These are phyloP conservation scores for Galeruca laticollis DNA, from an alignment of 2,888 invertebrate genomes.

Conservation along the genomic window DNA sequence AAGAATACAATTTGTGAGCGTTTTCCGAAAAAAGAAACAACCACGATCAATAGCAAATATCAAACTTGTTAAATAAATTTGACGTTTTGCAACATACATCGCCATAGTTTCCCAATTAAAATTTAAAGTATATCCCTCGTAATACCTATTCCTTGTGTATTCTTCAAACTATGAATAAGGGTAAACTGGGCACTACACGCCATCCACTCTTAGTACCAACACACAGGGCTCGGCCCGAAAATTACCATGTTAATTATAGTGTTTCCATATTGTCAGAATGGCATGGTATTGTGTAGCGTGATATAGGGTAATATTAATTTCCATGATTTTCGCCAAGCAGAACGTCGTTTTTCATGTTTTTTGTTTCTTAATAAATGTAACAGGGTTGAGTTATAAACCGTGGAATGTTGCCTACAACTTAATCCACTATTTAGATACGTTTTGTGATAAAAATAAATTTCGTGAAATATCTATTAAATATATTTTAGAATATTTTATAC, in stretches of 20 bases:
- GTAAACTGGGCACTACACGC: conserved; percentile 66
- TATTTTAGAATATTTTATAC: too few relatives aligned
- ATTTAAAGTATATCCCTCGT: neutral
- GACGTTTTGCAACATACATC: too few relatives aligned
- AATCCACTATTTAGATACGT: conserved; percentile 7
- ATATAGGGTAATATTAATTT: conserved; percentile 62
- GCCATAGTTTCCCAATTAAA: too few relatives aligned
- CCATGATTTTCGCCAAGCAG: conserved; percentile 57
- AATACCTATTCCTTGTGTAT: neutral
- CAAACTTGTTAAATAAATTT: too few relatives aligned
- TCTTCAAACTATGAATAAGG: conserved; percentile 26
- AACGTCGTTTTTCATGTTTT: conserved; percentile 34
- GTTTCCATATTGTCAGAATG: conserved; percentile 58
- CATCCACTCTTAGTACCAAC: conserved; percentile 66
- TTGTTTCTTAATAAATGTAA: conserved; percentile 15
- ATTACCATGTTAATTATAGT: conserved; percentile 68
- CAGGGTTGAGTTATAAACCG: conserved; percentile 19
- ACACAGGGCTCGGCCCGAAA: conserved; percentile 63
- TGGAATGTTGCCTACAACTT: conserved; percentile 33
- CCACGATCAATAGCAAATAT: too few relatives aligned
- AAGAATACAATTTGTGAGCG: too few relatives aligned
- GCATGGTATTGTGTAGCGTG: conserved; percentile 57
- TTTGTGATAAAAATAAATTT: neutral
- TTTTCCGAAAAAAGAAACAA: too few relatives aligned
- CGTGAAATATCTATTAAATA: neutral